A percentile compares a stretch with the other conserved stretches of the same genome.
Evolutionary conservation across 2,888 invertebrate genomes (phyloP).

Genomic region (Tenthredo notha): DNA sequence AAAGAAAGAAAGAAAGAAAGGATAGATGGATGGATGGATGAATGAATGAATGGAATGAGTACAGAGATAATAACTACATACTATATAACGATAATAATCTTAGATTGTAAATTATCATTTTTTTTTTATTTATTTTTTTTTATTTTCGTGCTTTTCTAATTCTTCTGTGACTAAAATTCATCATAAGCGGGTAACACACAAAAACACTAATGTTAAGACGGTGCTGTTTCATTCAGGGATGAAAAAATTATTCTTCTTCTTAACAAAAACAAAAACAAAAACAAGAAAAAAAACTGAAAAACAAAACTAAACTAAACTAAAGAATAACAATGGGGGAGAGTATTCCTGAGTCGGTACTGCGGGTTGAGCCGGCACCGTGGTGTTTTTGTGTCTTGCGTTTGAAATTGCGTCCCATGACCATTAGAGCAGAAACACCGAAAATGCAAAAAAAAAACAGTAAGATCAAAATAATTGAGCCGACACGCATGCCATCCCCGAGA

Average conservation of each 20-base stretch:
- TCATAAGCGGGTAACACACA: neutral
- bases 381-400: no score
- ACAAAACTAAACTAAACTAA: neutral
- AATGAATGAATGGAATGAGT: neutral
- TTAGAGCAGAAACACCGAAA: no score
- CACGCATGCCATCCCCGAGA: no score
- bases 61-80: neutral
- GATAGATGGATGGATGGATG: neutral
- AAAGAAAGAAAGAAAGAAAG: neutral
- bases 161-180: neutral
- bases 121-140: neutral
- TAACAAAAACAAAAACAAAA: neutral
- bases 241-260: neutral
- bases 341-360: no score
- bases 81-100: neutral
- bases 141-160: neutral
- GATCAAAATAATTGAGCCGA: no score
- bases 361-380: no score
- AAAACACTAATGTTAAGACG: neutral
- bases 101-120: neutral
- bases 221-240: slow-evolving; percentile 1
- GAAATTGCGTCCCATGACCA: no score
- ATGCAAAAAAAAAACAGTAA: no score
- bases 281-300: neutral
- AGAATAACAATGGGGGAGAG: no score